These are phyloP conservation scores for Seira musarum DNA, from an alignment of 2,888 invertebrate genomes.

Conservation along the genomic window DNA sequence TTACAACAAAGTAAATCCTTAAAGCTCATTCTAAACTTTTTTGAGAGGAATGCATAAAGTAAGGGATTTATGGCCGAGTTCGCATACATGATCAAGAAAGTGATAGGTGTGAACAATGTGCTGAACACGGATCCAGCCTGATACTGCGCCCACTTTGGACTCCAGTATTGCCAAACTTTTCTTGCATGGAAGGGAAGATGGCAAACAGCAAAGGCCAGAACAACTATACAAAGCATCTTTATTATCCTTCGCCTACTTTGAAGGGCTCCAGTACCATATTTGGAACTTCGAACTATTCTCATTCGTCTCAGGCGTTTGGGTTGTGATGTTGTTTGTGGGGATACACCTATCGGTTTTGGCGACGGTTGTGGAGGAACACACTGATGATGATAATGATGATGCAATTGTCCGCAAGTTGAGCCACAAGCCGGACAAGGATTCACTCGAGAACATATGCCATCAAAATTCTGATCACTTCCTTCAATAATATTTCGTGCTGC, in stretches of 20 bases:
- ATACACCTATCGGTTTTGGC: neutral
- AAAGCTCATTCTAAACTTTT: constrained; percentile 89
- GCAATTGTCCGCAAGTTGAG: constrained; percentile 9
- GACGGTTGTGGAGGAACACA: neutral
- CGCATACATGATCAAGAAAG: constrained; percentile 89
- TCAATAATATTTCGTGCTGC: constrained; percentile 6
- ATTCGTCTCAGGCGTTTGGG: constrained; percentile 48
- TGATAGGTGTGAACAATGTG: constrained; percentile 85
- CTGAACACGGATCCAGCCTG: constrained; percentile 83
- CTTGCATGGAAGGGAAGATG: constrained; percentile 92
- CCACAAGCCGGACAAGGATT: constrained; percentile 31
- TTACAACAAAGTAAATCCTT: constrained; percentile 82
- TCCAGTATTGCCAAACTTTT: constrained; percentile 91
- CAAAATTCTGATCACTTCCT: constrained; percentile 22
- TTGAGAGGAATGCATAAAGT: constrained; percentile 88
- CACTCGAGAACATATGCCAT: neutral
- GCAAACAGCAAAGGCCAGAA: constrained; percentile 89
- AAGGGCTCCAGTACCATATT: constrained; percentile 74
- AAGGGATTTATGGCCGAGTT: constrained; percentile 94
- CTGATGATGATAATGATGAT: constrained; percentile 14
- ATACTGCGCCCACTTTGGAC: constrained; percentile 75
- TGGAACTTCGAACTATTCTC: constrained; percentile 62
- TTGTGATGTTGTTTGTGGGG: constrained; percentile 17
- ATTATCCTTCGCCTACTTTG: constrained; percentile 88
- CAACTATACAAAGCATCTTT: constrained; percentile 90